Evolutionary conservation across 2,888 invertebrate genomes (phyloP).

Genomic region (Dioctria rufipes): DNA sequence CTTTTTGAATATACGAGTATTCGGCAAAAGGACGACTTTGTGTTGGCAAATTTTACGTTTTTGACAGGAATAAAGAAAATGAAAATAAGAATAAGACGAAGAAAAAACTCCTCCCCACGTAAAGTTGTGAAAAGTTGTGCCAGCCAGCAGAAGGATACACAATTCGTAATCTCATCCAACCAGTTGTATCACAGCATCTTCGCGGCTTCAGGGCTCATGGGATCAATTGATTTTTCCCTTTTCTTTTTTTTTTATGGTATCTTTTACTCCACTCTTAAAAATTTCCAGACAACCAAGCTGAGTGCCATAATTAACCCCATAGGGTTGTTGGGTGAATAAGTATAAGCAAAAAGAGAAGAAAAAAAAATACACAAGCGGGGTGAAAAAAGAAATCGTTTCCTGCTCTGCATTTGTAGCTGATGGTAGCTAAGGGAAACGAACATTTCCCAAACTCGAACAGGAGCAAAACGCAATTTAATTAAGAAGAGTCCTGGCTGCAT

Average conservation of each 20-base stretch:
- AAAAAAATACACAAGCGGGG: background rate
- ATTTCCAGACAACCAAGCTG: constrained; percentile 51
- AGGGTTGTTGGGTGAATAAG: constrained; percentile 37
- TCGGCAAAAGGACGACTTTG: constrained; percentile 28
- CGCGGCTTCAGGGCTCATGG: constrained; percentile 25
- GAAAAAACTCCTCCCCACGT: background rate
- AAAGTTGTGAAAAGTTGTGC: constrained; percentile 16
- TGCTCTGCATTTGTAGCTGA: constrained; percentile 32
- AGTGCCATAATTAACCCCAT: constrained; percentile 53
- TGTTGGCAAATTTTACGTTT: constrained; percentile 41
- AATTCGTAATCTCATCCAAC: background rate
- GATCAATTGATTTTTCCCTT: constrained; percentile 52
- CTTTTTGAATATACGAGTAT: background rate
- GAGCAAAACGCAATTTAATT: constrained; percentile 52
- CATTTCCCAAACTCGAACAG: constrained; percentile 13
- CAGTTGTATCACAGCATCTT: background rate
- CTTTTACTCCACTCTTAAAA: constrained; percentile 36
- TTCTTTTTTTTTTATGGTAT: constrained; percentile 21
- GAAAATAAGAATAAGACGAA: background rate
- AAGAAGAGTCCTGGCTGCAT: constrained; percentile 52
- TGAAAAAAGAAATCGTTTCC: constrained; percentile 33
- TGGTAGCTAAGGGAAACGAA: constrained; percentile 33
- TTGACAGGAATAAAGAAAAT: constrained; percentile 23
- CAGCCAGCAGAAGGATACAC: constrained; percentile 14
- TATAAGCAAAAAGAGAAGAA: constrained; percentile 15